These are phyloP conservation scores for Naja naja DNA, from an alignment of 2,113 vertebrate genomes.

Conservation along the genomic window DNA sequence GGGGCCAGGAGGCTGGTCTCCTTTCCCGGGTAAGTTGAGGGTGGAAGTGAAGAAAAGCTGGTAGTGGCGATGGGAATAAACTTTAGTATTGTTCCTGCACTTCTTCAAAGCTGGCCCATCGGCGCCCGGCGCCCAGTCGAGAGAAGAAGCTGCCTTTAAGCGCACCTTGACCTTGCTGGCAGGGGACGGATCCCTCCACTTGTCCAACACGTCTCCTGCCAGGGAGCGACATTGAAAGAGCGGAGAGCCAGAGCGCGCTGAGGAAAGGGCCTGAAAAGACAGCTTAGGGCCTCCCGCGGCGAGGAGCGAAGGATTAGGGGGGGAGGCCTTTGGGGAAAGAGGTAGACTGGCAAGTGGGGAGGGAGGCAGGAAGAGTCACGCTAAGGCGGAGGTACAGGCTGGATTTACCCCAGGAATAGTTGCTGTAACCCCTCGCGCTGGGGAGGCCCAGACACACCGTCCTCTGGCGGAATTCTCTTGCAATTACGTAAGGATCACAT, in stretches of 20 bases:
- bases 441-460: background rate
- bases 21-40: background rate
- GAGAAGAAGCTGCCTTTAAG: conserved; percentile 49
- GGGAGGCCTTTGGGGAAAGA: conserved; percentile 57
- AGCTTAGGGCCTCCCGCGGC: conserved; percentile 76
- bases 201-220: conserved; percentile 74
- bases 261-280: conserved; percentile 70
- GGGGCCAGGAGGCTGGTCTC: background rate
- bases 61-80: background rate
- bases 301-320: conserved; percentile 72
- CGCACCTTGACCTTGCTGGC: conserved; percentile 68
- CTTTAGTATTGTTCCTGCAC: background rate
- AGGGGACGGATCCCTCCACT: conserved; percentile 62
- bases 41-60: background rate
- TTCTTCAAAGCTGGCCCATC: background rate
- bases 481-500: background rate
- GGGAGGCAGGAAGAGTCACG: background rate
- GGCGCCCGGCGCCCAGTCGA: background rate
- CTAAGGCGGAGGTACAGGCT: background rate
- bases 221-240: conserved; percentile 68
- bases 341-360: conserved; percentile 19
- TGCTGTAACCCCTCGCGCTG: background rate
- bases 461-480: background rate
- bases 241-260: conserved; percentile 51
- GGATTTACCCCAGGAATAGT: background rate